These are phyloP conservation scores for Eulimnadia texana DNA, from an alignment of 1,140 invertebrate genomes.

Conservation along the genomic window DNA sequence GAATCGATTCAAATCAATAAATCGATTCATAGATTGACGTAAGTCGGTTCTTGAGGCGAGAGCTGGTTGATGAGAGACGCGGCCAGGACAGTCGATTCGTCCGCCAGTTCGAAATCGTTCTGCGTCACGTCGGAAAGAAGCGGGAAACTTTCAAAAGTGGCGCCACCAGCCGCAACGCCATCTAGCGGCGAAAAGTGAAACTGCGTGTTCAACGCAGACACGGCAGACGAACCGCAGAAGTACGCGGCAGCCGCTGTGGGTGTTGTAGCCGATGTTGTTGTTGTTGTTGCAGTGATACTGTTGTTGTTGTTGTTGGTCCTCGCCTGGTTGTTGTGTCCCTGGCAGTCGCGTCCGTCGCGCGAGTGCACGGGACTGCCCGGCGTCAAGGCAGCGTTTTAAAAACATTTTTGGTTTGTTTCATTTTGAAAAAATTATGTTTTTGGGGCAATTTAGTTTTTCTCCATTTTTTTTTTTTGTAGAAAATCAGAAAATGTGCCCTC, in stretches of 20 bases:
- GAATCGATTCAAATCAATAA: neutral
- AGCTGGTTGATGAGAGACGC: constrained; percentile 9
- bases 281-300: neutral
- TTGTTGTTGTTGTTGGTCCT: neutral
- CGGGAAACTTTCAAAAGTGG: neutral
- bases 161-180: neutral
- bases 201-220: neutral
- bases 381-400: neutral
- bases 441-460: neutral
- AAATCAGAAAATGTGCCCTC: neutral
- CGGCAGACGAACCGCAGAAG: neutral
- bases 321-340: neutral
- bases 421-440: neutral
- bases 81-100: neutral
- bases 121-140: neutral
- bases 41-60: constrained; percentile 75
- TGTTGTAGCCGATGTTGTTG: neutral
- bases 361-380: constrained; percentile 6
- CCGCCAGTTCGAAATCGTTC: constrained; percentile 5
- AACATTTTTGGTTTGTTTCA: neutral
- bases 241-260: neutral
- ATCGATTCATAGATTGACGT: constrained; percentile 65
- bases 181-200: neutral
- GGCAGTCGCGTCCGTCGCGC: neutral
- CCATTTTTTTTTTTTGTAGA: neutral